Percentiles rank a stretch among this genome's conserved stretches.
These are phyloP conservation scores for Scaeva pyrastri DNA, from an alignment of 2,888 invertebrate species.

Conservation along the genomic window DNA sequence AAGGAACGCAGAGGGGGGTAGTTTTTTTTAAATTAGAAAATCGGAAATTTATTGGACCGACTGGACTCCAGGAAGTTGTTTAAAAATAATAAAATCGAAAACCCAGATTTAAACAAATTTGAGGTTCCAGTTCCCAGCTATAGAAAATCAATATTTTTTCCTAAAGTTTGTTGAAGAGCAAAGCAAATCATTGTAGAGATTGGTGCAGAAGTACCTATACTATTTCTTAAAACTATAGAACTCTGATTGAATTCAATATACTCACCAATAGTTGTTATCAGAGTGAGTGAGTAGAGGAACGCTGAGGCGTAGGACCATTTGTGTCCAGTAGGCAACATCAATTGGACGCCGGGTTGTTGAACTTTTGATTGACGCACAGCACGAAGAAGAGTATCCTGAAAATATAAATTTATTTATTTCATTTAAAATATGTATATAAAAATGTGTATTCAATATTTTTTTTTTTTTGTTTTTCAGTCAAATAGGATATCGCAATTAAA, in stretches of 20 bases:
- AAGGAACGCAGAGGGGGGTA: background rate
- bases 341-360: slow-evolving; percentile 83
- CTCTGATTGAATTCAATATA: slow-evolving; percentile 73
- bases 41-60: slow-evolving; percentile 63
- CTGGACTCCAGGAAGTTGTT: slow-evolving; percentile 68
- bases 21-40: slow-evolving; percentile 5
- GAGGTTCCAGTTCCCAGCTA: background rate
- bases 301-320: slow-evolving; percentile 97
- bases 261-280: slow-evolving; percentile 97
- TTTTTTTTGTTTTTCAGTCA: slow-evolving; percentile 1
- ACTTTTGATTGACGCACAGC: slow-evolving; percentile 83
- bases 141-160: slow-evolving; percentile 49
- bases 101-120: slow-evolving; percentile 53
- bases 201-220: too few relatives aligned
- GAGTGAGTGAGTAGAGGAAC: slow-evolving; percentile 95
- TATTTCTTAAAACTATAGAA: too few relatives aligned
- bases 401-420: slow-evolving; percentile 37
- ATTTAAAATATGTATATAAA: too few relatives aligned
- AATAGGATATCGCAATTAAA: background rate
- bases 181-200: background rate
- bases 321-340: slow-evolving; percentile 85
- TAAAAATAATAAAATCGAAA: slow-evolving; percentile 64
- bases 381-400: slow-evolving; percentile 83
- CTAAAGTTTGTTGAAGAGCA: background rate
- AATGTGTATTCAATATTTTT: background rate